Evolutionary conservation across 2,113 vertebrate genomes (phyloP).

Genomic region (Catharus bicknelli): DNA sequence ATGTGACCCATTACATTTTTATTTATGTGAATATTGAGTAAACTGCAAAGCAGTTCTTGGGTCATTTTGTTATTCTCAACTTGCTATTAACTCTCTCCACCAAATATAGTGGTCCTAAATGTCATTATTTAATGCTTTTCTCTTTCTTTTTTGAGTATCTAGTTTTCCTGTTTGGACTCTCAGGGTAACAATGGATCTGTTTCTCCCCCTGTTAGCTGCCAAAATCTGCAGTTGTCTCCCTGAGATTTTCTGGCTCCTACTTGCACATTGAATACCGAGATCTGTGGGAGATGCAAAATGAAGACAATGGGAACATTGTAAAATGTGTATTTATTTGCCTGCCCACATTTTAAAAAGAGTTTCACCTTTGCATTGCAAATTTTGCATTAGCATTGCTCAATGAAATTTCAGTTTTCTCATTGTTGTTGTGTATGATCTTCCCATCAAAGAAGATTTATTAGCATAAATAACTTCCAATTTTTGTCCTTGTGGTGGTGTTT

Average conservation of each 20-base stretch:
- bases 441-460: neutral
- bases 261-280: neutral
- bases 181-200: neutral
- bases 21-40: neutral
- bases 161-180: neutral
- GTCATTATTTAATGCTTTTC: neutral
- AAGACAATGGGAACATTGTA: neutral
- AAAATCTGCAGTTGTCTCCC: neutral
- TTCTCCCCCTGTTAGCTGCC: neutral
- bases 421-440: neutral
- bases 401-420: neutral
- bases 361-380: neutral
- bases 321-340: neutral
- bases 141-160: neutral
- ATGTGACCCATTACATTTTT: neutral
- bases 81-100: neutral
- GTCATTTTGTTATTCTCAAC: neutral
- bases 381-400: neutral
- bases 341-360: neutral
- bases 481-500: neutral
- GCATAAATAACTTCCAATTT: neutral
- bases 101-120: neutral
- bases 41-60: neutral
- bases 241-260: neutral
- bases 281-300: neutral